phyloP scores from a whole-genome alignment of 2,113 vertebrate genomes.

The Felis chaus region DNA sequence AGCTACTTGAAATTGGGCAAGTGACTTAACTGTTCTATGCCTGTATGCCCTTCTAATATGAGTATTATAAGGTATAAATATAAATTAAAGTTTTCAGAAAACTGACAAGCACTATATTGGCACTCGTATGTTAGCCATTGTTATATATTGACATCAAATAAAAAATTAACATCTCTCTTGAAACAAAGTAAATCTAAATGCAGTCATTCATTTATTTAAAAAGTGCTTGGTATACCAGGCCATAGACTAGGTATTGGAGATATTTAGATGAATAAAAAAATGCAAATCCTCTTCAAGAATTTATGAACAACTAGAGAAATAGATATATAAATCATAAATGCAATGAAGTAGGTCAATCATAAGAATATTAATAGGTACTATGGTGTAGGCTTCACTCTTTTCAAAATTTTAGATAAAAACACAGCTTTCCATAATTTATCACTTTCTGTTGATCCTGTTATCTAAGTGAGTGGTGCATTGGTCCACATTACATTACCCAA shows the following conservation, averaged over 20 bases:
- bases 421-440: background rate
- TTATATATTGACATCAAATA: background rate
- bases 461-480: background rate
- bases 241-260: background rate
- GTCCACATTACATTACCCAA: background rate
- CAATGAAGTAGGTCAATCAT: background rate
- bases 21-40: background rate
- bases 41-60: background rate
- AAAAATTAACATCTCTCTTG: background rate
- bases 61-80: background rate
- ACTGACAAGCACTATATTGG: background rate
- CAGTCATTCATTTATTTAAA: background rate
- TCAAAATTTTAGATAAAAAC: background rate
- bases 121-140: background rate
- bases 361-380: background rate
- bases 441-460: background rate
- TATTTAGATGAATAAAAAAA: background rate
- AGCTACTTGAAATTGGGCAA: background rate
- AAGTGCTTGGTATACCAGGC: background rate
- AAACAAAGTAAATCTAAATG: constrained; percentile 1
- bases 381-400: background rate
- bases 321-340: background rate
- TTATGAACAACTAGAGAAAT: background rate
- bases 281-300: background rate
- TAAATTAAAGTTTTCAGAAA: constrained; percentile 17